These are phyloP conservation scores for Rhipidura dahli DNA, from an alignment of 2,113 vertebrate species.

Conservation along the genomic window DNA sequence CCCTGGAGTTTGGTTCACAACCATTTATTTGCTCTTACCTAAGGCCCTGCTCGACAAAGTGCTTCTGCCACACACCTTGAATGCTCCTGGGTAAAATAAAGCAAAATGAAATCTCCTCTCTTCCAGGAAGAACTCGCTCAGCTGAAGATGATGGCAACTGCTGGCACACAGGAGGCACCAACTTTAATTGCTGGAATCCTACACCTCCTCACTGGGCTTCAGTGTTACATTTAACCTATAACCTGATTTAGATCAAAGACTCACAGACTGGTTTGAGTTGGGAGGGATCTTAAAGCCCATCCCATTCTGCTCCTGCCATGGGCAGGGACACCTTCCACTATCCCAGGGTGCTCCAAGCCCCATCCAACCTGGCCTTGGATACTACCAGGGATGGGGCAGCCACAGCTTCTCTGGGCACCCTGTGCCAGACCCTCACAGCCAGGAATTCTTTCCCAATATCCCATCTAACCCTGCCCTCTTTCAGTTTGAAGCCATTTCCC, in stretches of 20 bases:
- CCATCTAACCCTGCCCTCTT: background rate
- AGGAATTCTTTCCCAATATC: background rate
- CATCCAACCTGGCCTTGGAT: no score
- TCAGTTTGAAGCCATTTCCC: background rate
- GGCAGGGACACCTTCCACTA: background rate
- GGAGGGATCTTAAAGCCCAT: background rate
- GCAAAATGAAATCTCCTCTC: background rate
- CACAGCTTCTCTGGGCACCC: background rate
- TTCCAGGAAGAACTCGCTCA: background rate
- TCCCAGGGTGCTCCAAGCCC: rapidly evolving
- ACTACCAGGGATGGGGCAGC: background rate
- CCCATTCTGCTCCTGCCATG: background rate
- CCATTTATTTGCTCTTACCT: background rate
- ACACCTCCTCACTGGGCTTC: background rate
- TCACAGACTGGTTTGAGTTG: background rate
- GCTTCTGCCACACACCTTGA: background rate
- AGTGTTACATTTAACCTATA: background rate
- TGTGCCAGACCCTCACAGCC: background rate
- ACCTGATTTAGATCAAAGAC: background rate
- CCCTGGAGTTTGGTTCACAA: background rate
- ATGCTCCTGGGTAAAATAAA: background rate
- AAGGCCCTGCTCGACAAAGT: rapidly evolving
- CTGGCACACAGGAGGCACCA: background rate
- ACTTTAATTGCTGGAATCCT: background rate
- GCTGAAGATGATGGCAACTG: rapidly evolving